Evolutionary conservation across 2,888 invertebrate genomes (phyloP).

Genomic region (Yponomeuta malinellus): DNA sequence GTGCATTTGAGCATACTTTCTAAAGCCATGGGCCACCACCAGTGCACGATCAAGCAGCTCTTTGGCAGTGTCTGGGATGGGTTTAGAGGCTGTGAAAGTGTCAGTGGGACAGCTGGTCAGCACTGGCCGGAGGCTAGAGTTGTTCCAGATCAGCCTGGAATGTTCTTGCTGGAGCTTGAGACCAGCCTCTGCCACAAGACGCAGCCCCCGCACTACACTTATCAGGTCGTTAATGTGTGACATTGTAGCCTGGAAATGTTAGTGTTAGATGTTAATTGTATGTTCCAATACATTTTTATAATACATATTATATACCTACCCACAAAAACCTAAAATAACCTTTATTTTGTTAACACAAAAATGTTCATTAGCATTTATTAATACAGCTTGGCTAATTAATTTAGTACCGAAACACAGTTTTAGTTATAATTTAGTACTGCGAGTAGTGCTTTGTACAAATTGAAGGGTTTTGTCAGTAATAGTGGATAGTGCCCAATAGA

Average conservation of each 20-base stretch:
- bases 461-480: no score
- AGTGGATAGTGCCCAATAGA: no score
- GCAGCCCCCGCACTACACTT: slow-evolving; percentile 81
- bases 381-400: no score
- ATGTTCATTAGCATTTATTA: no score
- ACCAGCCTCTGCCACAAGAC: slow-evolving; percentile 80
- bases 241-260: slow-evolving; percentile 46
- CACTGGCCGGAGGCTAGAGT: slow-evolving; percentile 79
- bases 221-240: slow-evolving; percentile 79
- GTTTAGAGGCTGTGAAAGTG: slow-evolving; percentile 39
- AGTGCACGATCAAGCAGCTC: slow-evolving; percentile 77
- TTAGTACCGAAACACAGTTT: no score
- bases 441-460: no score
- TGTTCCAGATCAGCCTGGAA: slow-evolving; percentile 78
- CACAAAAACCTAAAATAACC: neutral
- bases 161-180: slow-evolving; percentile 79
- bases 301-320: neutral
- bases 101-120: slow-evolving; percentile 51
- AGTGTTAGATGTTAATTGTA: slow-evolving; percentile 23
- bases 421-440: no score
- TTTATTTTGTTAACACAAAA: no score
- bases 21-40: slow-evolving; percentile 83
- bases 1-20: slow-evolving; percentile 70
- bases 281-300: neutral
- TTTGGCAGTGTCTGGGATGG: slow-evolving; percentile 41